Evolutionary conservation across 2,888 invertebrate species (phyloP).

Genomic region (Cheilosia soror): DNA sequence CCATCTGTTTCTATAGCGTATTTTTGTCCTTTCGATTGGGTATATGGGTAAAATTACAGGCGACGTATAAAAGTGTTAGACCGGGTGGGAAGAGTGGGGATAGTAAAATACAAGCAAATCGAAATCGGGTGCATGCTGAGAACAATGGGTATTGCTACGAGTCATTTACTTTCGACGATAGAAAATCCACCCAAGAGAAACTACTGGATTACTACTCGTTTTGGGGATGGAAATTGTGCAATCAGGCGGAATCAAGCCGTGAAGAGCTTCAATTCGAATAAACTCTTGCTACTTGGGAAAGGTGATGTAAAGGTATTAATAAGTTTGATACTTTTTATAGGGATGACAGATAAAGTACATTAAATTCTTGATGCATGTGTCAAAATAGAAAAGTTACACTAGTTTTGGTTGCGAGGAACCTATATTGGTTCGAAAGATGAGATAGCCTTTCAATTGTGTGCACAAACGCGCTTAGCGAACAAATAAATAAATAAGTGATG

Average conservation of each 20-base stretch:
- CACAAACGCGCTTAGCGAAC: too few relatives aligned
- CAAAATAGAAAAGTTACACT: too few relatives aligned
- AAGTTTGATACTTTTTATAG: background rate
- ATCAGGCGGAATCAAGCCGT: slow-evolving; percentile 31
- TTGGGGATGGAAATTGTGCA: slow-evolving; percentile 54
- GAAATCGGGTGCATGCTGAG: slow-evolving; percentile 24
- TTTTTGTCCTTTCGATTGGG: slow-evolving; percentile 16
- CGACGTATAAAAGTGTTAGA: slow-evolving; percentile 21
- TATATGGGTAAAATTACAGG: slow-evolving; percentile 18
- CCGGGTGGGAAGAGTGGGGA: background rate
- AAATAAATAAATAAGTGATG: too few relatives aligned
- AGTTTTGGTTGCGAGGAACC: too few relatives aligned
- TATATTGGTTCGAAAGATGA: too few relatives aligned
- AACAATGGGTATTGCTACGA: slow-evolving; percentile 43
- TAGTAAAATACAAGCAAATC: background rate
- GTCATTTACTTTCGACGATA: slow-evolving; percentile 54
- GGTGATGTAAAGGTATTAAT: slow-evolving; percentile 26
- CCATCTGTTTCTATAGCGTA: background rate
- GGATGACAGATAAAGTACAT: background rate
- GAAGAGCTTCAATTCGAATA: slow-evolving; percentile 5
- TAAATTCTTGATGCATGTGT: background rate
- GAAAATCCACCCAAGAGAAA: slow-evolving; percentile 34
- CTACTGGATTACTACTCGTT: slow-evolving; percentile 58
- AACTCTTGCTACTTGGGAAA: background rate
- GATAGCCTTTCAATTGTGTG: too few relatives aligned